phyloP scores from a whole-genome alignment of 1,140 invertebrate species.

The Aphelinus certus region DNA sequence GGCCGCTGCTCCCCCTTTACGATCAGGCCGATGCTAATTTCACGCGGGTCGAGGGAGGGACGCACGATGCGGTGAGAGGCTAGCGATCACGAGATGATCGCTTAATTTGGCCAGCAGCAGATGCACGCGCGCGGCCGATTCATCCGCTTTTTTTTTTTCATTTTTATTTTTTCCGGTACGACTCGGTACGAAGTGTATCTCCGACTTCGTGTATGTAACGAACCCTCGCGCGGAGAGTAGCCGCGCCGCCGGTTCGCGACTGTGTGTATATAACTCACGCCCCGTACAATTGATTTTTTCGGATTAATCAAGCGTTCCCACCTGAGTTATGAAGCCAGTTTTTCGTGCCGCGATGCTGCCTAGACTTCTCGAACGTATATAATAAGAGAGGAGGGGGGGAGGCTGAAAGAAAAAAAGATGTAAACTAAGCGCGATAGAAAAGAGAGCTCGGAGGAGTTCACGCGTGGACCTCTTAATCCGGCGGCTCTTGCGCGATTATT shows the following conservation, averaged over 20 bases:
- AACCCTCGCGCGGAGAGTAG: no score
- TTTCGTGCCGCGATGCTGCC: no score
- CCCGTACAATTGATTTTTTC: slow-evolving; percentile 25
- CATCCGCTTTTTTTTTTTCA: slow-evolving; percentile 29
- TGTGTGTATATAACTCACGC: background rate
- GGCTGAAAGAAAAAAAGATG: background rate
- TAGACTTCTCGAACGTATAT: no score
- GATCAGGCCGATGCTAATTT: slow-evolving; percentile 63
- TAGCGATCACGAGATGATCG: slow-evolving; percentile 67
- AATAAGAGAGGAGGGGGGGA: background rate
- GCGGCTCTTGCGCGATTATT: slow-evolving; percentile 49
- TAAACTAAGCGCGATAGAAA: background rate
- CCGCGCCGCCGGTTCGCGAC: no score
- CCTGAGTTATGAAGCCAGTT: slow-evolving; percentile 1
- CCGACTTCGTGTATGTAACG: no score
- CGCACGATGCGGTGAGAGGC: slow-evolving; percentile 29
- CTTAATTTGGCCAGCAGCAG: slow-evolving; percentile 68
- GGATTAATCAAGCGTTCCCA: slow-evolving; percentile 1
- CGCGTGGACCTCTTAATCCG: slow-evolving; percentile 49
- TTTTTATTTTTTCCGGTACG: slow-evolving; percentile 23
- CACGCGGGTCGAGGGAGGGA: slow-evolving; percentile 53
- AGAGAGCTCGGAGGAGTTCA: slow-evolving; percentile 5
- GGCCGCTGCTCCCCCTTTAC: slow-evolving; percentile 55
- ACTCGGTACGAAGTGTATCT: no score
- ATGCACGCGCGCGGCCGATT: slow-evolving; percentile 49